These are phyloP conservation scores for Tethea ocularis DNA, from an alignment of 2,888 invertebrate species.

Conservation along the genomic window DNA sequence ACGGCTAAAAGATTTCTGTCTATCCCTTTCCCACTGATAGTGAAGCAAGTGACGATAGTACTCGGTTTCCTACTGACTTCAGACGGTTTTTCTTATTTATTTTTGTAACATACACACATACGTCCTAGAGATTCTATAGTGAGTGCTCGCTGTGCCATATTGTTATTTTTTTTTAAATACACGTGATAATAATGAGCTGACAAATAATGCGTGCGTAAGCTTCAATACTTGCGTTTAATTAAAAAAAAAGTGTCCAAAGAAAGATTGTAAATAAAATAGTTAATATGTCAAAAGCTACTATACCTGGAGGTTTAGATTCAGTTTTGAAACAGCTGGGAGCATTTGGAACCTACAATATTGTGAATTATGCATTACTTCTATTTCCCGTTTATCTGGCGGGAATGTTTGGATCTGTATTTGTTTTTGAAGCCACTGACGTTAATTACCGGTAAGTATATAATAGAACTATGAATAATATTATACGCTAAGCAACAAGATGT, in stretches of 20 bases:
- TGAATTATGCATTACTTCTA: slow-evolving; percentile 70
- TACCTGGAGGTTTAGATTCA: slow-evolving; percentile 56
- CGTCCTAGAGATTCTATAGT: slow-evolving; percentile 24
- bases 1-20: neutral
- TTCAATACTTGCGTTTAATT: slow-evolving; percentile 18
- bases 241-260: slow-evolving; percentile 16
- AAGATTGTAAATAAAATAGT: slow-evolving; percentile 7
- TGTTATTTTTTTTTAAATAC: neutral
- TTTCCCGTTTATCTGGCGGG: slow-evolving; percentile 76
- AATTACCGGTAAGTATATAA: slow-evolving; percentile 60
- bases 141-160: slow-evolving; percentile 17
- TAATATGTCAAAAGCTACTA: slow-evolving; percentile 54
- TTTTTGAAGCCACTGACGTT: slow-evolving; percentile 74
- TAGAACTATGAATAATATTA: too few species aligned
- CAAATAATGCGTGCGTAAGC: slow-evolving; percentile 29
- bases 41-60: slow-evolving; percentile 11
- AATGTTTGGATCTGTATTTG: slow-evolving; percentile 70
- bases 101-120: slow-evolving; percentile 34
- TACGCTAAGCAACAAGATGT: too few species aligned
- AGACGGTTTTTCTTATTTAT: slow-evolving; percentile 41
- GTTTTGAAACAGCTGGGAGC: slow-evolving; percentile 67
- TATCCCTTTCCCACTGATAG: slow-evolving; percentile 4
- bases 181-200: neutral
- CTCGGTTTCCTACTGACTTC: slow-evolving; percentile 19
- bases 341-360: slow-evolving; percentile 70